A percentile compares a stretch with the other conserved stretches of the same genome.
Conservation (phyloP, 2,113 vertebrate genomes). For the Bambusicola thoracicus region DNA sequence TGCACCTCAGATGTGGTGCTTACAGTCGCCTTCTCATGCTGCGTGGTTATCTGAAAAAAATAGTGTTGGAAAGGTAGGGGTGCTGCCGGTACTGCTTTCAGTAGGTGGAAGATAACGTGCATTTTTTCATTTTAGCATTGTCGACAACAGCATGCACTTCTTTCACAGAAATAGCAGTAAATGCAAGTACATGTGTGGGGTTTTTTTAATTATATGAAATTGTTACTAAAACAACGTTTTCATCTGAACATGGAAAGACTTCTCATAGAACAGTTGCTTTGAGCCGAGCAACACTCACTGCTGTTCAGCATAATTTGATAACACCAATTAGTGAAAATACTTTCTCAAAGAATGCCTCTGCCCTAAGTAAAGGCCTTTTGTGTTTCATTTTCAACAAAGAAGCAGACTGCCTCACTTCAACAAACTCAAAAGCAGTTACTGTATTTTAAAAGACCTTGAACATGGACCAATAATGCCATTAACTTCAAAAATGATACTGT, state of each 20-base stretch:
- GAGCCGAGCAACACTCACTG: not conserved
- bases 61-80: not conserved
- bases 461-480: not conserved
- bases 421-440: not conserved
- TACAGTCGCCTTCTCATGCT: not conserved
- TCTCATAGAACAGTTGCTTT: not conserved
- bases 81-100: not conserved
- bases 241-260: not conserved
- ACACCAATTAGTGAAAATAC: not conserved
- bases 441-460: conserved; percentile 26
- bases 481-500: not conserved
- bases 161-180: not conserved
- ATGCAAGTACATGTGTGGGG: not conserved
- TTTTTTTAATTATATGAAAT: not conserved
- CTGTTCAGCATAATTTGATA: not conserved
- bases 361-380: not conserved
- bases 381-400: not conserved
- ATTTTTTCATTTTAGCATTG: not conserved
- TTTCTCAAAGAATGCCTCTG: not conserved
- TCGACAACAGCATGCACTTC: not conserved
- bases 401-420: not conserved
- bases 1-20: not conserved
- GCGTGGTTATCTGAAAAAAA: not conserved
- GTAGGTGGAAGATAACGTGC: not conserved
- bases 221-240: not conserved